Base-by-base conservation (phyloP, 2,888 invertebrate genomes). In the Esperia sulphurella region DNA sequence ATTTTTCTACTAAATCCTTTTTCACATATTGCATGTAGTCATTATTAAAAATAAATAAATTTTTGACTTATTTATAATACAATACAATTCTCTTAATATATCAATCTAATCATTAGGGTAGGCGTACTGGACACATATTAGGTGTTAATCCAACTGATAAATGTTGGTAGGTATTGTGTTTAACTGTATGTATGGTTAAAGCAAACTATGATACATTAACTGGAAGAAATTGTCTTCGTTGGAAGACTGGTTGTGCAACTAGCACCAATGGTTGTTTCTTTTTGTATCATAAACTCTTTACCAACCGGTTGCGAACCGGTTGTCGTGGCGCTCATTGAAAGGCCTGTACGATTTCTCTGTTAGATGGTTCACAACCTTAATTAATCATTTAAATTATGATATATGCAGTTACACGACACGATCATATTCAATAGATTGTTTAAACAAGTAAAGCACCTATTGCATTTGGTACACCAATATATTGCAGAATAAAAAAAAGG, bases 101-200 rank as follows among this genome's bases (percentile, higher is more conserved):
- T 28, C 70, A 71, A 75, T 65, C 62, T 65, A 71, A 73, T 68
- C 66, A 65, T 54, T 63, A 50, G 50, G 35, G 43, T 49, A 14
- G 39, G 44, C 49, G 46, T 48, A 33, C 43, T 48, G 49, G 9
- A 39, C 57, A 56, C 50, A 56, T 48, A 58, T 51, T 52, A 58
- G 54, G 58, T 54, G 51, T 54, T 56, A 14, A 9, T 10, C 39
- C n/a, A 14, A 39, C 39, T 38, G 38, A 7, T 46, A 35, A 43
- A 44, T 8, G 10, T 21, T 21, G 21, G 21, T 21, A 21, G 21
- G 5, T 21, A 21, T 21, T 21, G 21, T 21, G 21, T n/a, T n/a
- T 30, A 5, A 30, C 30, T 30, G 5, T 7, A 30, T 7, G 33
- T 33, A 33, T 8, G 3, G 10, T 33, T 33, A 33, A 33, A 33